Conservation (phyloP, 2,888 invertebrate species). For the Leistus spinibarbis region DNA sequence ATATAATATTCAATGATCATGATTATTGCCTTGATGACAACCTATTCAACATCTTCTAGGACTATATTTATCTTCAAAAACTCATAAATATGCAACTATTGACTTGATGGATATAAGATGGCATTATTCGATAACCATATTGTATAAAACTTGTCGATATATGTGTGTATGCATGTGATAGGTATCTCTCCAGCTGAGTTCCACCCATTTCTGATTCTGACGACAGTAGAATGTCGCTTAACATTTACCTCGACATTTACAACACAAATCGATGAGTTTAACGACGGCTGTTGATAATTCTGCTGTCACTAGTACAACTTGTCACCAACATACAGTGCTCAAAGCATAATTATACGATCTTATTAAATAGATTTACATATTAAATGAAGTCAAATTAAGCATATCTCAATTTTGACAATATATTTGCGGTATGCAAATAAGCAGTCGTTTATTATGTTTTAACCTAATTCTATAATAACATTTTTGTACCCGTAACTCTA, state of each 20-base stretch:
- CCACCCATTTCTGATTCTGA: conserved; percentile 2
- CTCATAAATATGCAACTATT: not conserved
- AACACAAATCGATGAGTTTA: not conserved
- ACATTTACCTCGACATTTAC: too few species aligned
- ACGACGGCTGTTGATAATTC: not conserved
- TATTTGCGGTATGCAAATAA: too few species aligned
- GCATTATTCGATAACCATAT: not conserved
- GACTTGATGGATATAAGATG: not conserved
- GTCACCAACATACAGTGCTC: not conserved
- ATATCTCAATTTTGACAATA: too few species aligned
- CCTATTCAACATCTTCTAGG: not conserved
- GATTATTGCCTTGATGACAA: too few species aligned
- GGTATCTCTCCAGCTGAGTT: not conserved
- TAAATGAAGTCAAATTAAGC: too few species aligned
- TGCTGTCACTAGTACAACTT: not conserved
- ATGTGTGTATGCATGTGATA: not conserved
- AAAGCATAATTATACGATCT: not conserved
- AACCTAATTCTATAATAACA: too few species aligned
- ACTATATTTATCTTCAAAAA: not conserved
- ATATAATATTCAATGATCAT: too few species aligned
- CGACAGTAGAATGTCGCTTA: not conserved
- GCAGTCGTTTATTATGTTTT: too few species aligned
- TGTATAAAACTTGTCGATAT: not conserved
- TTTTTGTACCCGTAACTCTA: too few species aligned
- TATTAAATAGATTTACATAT: too few species aligned